Conservation (phyloP, 1,140 invertebrate genomes). For the Zaprionus gabonicus region DNA sequence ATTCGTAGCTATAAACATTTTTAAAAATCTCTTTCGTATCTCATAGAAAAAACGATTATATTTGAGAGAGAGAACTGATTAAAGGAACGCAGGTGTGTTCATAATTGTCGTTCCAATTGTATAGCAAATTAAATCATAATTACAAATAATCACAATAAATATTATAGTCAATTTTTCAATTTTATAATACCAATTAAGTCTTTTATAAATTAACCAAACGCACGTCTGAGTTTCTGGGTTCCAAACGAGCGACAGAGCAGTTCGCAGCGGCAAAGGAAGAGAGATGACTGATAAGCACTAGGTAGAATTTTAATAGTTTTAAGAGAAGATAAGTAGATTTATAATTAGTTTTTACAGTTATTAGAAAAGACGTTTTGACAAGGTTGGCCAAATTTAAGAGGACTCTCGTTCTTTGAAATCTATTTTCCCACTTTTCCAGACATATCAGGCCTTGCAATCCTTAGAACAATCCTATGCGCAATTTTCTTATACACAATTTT, state of each 20-base stretch:
- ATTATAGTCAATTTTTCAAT: not conserved
- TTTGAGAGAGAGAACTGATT: not conserved
- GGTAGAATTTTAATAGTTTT: not conserved
- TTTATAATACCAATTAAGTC: not conserved
- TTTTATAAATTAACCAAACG: not conserved
- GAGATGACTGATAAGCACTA: not conserved
- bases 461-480: slow-evolving; percentile 63
- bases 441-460: slow-evolving; percentile 84
- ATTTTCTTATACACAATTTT: slow-evolving; percentile 39
- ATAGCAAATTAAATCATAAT: not conserved
- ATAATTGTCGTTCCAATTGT: not conserved
- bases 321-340: not conserved
- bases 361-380: not conserved
- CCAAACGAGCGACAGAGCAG: not conserved
- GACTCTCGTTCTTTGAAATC: slow-evolving; percentile 3
- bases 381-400: not conserved
- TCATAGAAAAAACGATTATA: not conserved
- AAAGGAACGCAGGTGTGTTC: not conserved
- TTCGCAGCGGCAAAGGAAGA: not conserved
- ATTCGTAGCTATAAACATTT: not conserved
- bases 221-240: not conserved
- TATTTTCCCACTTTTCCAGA: slow-evolving; percentile 86
- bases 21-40: not conserved
- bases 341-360: not conserved
- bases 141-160: slow-evolving; percentile 6